These are phyloP conservation scores for Callyntrura sp. DNA, from an alignment of 2,888 invertebrate genomes.

Conservation along the genomic window DNA sequence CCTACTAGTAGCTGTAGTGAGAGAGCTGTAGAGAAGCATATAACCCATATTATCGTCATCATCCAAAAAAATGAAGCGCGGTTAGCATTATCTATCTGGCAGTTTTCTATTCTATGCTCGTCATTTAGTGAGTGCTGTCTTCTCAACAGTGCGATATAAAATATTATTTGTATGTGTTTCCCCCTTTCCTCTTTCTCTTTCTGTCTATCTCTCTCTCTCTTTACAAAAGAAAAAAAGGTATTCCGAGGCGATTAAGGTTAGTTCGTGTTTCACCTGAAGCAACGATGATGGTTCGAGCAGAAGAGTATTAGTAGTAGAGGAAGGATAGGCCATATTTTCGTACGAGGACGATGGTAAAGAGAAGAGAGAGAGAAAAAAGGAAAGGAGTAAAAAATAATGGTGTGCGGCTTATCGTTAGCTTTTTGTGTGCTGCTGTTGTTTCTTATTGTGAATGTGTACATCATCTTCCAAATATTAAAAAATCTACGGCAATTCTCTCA, in stretches of 20 bases:
- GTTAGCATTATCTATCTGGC: constrained; percentile 10
- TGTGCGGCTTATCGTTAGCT: constrained; percentile 66
- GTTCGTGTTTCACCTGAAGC: constrained; percentile 80
- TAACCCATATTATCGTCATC: constrained; percentile 66
- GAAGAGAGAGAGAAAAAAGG: constrained; percentile 65
- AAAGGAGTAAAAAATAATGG: constrained; percentile 70
- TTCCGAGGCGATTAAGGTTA: constrained; percentile 75
- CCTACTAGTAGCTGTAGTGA: constrained; percentile 2
- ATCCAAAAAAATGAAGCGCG: constrained; percentile 42
- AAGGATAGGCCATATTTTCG: constrained; percentile 46
- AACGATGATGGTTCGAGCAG: constrained; percentile 58
- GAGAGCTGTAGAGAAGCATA: neutral
- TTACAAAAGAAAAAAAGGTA: constrained; percentile 69
- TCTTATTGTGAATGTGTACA: constrained; percentile 25
- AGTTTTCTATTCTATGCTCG: constrained; percentile 26
- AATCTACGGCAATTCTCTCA: constrained; percentile 3
- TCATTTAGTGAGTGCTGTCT: constrained; percentile 27
- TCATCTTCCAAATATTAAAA: constrained; percentile 19
- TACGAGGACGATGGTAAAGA: neutral
- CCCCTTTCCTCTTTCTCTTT: constrained; percentile 39
- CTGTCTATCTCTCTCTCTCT: neutral
- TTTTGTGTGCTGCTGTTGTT: constrained; percentile 28
- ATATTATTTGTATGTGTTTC: constrained; percentile 65
- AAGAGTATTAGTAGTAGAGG: constrained; percentile 24
- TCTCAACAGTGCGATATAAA: constrained; percentile 35